These are phyloP conservation scores for Baryphthengus martii DNA, from an alignment of 2,113 vertebrate species.

Conservation along the genomic window DNA sequence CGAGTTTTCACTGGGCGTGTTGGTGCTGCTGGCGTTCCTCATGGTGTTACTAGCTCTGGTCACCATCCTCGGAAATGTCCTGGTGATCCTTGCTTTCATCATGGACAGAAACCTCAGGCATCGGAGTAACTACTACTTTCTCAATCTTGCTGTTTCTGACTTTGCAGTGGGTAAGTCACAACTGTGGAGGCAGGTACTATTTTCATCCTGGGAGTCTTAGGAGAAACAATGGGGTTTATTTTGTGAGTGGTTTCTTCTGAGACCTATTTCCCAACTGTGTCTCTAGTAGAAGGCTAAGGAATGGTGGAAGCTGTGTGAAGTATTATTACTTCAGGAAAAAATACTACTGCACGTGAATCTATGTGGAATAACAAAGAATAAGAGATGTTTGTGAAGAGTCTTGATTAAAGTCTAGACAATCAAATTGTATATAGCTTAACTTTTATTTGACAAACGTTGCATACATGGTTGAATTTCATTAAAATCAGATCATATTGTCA, in stretches of 20 bases:
- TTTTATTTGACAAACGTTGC: neutral
- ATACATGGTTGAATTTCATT: neutral
- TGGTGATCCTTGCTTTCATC: slow-evolving; percentile 86
- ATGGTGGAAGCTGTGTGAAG: neutral
- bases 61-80: slow-evolving; percentile 82
- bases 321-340: neutral
- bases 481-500: neutral
- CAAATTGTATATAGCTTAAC: neutral
- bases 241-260: neutral
- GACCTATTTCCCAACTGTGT: neutral
- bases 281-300: neutral
- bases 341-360: neutral
- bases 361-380: neutral
- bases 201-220: neutral
- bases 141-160: slow-evolving; percentile 90
- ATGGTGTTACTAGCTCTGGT: slow-evolving; percentile 81
- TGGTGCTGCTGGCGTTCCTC: slow-evolving; percentile 74
- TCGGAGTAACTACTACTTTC: slow-evolving; percentile 85
- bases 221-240: neutral
- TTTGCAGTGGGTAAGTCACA: slow-evolving; percentile 87
- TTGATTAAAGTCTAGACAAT: neutral
- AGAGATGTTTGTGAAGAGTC: neutral
- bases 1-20: slow-evolving; percentile 30
- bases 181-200: accelerated
- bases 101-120: slow-evolving; percentile 86